Evolutionary conservation across 2,888 invertebrate genomes (phyloP).

Genomic region (Asteroscopus sphinx): DNA sequence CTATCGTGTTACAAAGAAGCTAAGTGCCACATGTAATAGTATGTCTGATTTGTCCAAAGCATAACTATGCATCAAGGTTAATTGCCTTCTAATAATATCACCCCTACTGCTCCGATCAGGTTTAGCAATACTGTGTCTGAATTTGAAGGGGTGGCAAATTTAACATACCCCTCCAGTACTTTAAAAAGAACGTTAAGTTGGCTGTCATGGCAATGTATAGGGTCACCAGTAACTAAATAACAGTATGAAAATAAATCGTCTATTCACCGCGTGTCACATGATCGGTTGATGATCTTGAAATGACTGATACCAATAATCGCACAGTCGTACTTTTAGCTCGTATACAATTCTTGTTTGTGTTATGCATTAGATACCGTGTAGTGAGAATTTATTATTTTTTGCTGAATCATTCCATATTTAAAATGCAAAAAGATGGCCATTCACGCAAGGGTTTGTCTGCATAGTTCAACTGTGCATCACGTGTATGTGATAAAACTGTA

Average conservation of each 20-base stretch:
- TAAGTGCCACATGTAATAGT: conserved; percentile 24
- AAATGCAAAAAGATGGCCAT: too few relatives aligned
- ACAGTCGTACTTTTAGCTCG: conserved; percentile 2
- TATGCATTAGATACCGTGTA: conserved; percentile 1
- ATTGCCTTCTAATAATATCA: conserved; percentile 24
- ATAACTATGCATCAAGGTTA: conserved; percentile 18
- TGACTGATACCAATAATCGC: conserved; percentile 38
- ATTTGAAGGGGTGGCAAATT: conserved; percentile 2
- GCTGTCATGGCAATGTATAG: conserved; percentile 7
- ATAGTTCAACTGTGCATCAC: too few relatives aligned
- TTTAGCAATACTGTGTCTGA: conserved; percentile 6
- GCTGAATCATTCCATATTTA: not conserved
- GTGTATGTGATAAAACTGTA: too few relatives aligned
- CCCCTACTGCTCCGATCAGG: conserved; percentile 18
- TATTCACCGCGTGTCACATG: conserved; percentile 11
- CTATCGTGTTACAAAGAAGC: conserved; percentile 8
- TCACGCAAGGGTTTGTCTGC: too few relatives aligned
- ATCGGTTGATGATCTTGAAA: conserved; percentile 35
- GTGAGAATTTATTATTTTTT: not conserved
- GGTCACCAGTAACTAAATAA: not conserved
- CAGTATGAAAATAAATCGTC: not conserved
- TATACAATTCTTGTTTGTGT: not conserved
- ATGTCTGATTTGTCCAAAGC: too few relatives aligned
- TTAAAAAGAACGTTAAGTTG: conserved; percentile 29
- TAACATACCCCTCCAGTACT: conserved; percentile 24